These are phyloP conservation scores for Sebastiscus tertius DNA, from an alignment of 2,797 vertebrate species.

Conservation along the genomic window DNA sequence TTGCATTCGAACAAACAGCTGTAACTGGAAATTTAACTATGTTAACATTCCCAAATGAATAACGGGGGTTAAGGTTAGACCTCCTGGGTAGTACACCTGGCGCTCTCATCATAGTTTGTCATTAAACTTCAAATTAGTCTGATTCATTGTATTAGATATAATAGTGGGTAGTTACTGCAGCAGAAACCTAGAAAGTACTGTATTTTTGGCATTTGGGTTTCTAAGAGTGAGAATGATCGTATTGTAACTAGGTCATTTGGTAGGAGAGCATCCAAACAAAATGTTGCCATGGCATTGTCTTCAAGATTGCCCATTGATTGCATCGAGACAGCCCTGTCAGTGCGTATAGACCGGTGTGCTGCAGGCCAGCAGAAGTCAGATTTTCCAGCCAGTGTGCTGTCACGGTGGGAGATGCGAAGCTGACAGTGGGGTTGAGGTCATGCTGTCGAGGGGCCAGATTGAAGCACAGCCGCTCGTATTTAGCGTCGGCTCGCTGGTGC, in stretches of 20 bases:
- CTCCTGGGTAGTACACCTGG: constrained; percentile 11
- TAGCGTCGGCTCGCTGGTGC: constrained; percentile 56
- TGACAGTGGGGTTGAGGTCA: constrained; percentile 81
- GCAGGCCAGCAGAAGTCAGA: constrained; percentile 71
- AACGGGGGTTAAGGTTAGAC: constrained; percentile 9
- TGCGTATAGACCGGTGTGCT: constrained; percentile 22
- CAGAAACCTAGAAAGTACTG: constrained; percentile 14
- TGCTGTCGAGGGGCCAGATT: constrained; percentile 61
- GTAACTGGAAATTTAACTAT: constrained; percentile 27
- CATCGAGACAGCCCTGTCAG: constrained; percentile 44
- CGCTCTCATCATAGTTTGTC: background rate
- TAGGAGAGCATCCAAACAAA: constrained; percentile 47
- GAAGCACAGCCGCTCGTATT: constrained; percentile 70
- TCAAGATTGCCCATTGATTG: constrained; percentile 40
- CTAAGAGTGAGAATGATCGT: constrained; percentile 13
- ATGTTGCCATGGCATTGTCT: constrained; percentile 55
- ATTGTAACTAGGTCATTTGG: constrained; percentile 28
- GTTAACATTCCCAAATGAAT: constrained; percentile 35
- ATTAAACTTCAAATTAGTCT: constrained; percentile 17
- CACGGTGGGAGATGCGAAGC: constrained; percentile 70
- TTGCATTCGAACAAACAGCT: constrained; percentile 27
- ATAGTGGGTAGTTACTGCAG: background rate
- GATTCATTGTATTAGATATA: background rate
- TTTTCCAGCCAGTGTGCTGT: constrained; percentile 78
- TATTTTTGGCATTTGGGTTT: background rate